Evolutionary conservation across 2,113 vertebrate genomes (phyloP).

Genomic region (Todiramphus chloris): DNA sequence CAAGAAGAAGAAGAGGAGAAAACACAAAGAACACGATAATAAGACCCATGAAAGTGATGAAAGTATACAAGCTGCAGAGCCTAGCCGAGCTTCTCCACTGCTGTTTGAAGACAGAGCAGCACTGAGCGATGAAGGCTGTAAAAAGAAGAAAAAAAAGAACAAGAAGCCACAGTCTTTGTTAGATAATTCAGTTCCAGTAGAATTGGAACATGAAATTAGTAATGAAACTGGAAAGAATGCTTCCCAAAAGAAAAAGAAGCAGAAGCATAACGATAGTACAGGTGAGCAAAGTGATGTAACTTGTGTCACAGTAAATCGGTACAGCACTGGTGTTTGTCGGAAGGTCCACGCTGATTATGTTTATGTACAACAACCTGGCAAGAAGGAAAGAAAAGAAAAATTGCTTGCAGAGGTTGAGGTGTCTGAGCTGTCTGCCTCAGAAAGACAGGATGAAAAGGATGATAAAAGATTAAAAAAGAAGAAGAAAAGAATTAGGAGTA

Average conservation of each 20-base stretch:
- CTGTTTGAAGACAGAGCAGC: not conserved
- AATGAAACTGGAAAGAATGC: not conserved
- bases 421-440: rapidly evolving
- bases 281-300: not conserved
- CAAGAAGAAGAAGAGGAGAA: conserved; percentile 57
- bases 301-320: not conserved
- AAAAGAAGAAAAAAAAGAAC: not conserved
- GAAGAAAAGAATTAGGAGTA: not conserved
- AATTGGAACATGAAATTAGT: not conserved
- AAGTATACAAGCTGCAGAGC: not conserved
- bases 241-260: not conserved
- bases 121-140: not conserved
- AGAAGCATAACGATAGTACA: rapidly evolving
- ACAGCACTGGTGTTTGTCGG: not conserved
- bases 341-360: rapidly evolving
- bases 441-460: rapidly evolving
- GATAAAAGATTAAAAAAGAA: not conserved
- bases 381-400: not conserved
- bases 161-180: not conserved
- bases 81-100: rapidly evolving
- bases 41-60: not conserved
- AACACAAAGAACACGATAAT: rapidly evolving
- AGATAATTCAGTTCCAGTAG: not conserved
- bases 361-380: not conserved
- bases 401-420: not conserved